Conservation (phyloP, 1,140 invertebrate genomes). For the Physella acuta region DNA sequence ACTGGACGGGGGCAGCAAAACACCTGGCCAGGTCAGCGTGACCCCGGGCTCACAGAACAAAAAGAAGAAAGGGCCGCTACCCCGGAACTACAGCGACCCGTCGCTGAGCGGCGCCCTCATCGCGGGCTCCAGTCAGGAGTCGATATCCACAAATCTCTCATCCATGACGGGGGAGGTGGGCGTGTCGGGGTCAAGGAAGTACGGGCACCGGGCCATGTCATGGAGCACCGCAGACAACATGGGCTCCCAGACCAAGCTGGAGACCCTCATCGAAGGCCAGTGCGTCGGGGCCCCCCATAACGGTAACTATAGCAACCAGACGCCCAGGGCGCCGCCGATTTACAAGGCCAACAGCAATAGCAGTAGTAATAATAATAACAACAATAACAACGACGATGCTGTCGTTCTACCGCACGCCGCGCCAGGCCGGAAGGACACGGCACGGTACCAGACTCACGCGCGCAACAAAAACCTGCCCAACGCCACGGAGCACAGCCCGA, state of each 20-base stretch:
- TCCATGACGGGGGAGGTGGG: background rate
- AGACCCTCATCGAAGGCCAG: conserved; percentile 25
- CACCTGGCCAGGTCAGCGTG: background rate
- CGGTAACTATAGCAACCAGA: background rate
- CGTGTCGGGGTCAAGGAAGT: background rate
- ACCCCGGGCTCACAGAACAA: too few relatives aligned
- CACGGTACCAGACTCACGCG: background rate
- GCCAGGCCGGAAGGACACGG: background rate
- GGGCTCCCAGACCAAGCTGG: conserved; percentile 21
- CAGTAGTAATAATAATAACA: background rate
- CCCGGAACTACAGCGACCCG: conserved; percentile 21
- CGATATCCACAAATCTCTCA: background rate
- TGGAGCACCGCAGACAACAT: conserved; percentile 25
- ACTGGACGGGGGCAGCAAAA: background rate
- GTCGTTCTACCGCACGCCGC: background rate
- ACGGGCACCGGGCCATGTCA: conserved; percentile 14
- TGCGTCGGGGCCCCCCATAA: background rate
- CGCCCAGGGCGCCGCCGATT: background rate
- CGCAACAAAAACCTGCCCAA: too few relatives aligned
- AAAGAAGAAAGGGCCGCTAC: background rate
- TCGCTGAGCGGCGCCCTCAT: background rate
- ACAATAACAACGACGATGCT: background rate
- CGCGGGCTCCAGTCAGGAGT: background rate
- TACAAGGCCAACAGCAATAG: background rate
- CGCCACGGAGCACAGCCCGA: background rate